Evolutionary conservation across 2,113 vertebrate species (phyloP), one percentile per base, ranked within the genome.

Genomic region (Bufo bufo): DNA sequence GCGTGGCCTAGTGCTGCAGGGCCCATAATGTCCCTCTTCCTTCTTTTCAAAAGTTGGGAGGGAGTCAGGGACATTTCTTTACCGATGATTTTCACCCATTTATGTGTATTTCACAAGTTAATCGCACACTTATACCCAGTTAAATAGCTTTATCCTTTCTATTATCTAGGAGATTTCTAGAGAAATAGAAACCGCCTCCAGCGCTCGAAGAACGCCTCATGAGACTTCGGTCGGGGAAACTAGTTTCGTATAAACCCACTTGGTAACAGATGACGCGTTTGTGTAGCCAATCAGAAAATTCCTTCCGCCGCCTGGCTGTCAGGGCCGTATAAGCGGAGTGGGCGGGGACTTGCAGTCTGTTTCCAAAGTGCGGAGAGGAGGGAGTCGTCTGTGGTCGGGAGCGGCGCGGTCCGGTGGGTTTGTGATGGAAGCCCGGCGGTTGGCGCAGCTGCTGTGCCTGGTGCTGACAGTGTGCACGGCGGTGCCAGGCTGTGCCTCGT

Each of bases 211-310:
- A 74, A 47, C 45, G 6, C 13, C 43, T 6, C 71, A 45, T 9
- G 43, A 2, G 69, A 72, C 0, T 33, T 0, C 20, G 3, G n/a
- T 6, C 12, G 11, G 33, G 17, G 3, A 71, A 72, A 7, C 33
- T 6, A 45, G 12, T 5, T 4, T 45, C 3, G 17, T 9, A 19
- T 49, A 14, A 33, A 0, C 43, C 54, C 11, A 83, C 81, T 14
- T 69, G 16, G 63, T 13, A 83, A 83, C 81, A 14, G 81, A 66
- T 83, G 81, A 83, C 47, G 81, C 56, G 59, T 58, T 59, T 14
- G 9, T 47, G 49, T 4, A 20, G 12, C 81, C 81, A 83, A 83
- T 83, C 45, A 69, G 16, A 83, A 69, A 83, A 49, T 23, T 12
- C 6, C 3, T 8, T 1, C 4, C 1, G 17, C 11, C 4, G 6